These are phyloP conservation scores for Danio tinwini DNA, from an alignment of 2,797 vertebrate species.

Conservation along the genomic window DNA sequence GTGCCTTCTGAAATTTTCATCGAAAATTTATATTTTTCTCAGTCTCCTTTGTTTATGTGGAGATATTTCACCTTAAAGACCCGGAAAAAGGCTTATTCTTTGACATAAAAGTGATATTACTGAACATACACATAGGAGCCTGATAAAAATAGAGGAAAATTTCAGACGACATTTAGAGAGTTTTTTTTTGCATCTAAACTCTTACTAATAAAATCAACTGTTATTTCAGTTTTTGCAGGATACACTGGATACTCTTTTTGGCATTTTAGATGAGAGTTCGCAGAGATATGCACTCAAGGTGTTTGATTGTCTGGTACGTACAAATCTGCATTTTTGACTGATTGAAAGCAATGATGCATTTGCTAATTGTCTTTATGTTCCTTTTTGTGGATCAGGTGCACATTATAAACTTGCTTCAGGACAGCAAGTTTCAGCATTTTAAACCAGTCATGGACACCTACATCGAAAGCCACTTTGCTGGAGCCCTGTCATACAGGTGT, in stretches of 20 bases:
- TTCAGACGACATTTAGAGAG: no score
- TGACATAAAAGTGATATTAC: no score
- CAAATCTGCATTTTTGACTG: neutral
- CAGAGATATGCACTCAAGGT: conserved; percentile 96
- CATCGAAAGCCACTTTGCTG: conserved; percentile 97
- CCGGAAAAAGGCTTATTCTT: no score
- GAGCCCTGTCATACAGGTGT: conserved; percentile 96
- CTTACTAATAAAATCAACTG: conserved; percentile 1
- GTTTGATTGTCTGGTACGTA: conserved; percentile 94
- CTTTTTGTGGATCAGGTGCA: conserved; percentile 83
- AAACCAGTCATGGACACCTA: conserved; percentile 99
- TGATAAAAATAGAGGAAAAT: no score
- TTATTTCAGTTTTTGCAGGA: conserved; percentile 92
- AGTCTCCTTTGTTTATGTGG: no score
- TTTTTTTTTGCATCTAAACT: no score
- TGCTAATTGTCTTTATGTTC: neutral
- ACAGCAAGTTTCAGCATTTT: conserved; percentile 99
- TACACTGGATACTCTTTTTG: conserved; percentile 95
- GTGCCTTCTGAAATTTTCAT: no score
- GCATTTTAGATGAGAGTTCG: conserved; percentile 96
- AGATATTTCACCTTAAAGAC: no score
- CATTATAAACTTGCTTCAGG: conserved; percentile 98
- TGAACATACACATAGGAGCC: no score
- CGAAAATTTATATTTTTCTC: no score
- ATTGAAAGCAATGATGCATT: no score